Conservation (phyloP, 1,140 invertebrate genomes). For the Drosophila lowei region DNA sequence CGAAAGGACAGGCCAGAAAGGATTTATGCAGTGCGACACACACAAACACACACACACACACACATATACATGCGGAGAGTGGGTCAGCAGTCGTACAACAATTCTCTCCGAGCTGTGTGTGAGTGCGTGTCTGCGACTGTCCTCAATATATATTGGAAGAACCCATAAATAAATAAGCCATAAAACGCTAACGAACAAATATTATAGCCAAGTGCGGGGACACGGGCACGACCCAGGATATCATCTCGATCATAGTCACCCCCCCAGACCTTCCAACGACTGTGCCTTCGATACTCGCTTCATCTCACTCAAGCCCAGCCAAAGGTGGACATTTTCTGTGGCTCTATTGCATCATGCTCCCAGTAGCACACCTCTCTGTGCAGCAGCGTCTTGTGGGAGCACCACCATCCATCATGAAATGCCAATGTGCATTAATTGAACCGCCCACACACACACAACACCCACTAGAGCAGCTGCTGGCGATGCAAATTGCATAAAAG, state of each 20-base stretch:
- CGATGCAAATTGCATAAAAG: constrained; percentile 35
- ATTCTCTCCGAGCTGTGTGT: neutral
- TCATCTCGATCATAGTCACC: constrained; percentile 31
- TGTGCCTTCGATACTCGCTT: too few relatives aligned
- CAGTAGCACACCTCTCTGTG: too few relatives aligned
- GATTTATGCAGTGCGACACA: constrained; percentile 67
- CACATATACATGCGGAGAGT: constrained; percentile 22
- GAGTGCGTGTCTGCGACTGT: constrained; percentile 38
- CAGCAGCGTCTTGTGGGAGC: too few relatives aligned
- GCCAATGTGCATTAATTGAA: constrained; percentile 38
- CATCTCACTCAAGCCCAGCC: too few relatives aligned
- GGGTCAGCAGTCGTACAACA: constrained; percentile 27
- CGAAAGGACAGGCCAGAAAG: constrained; percentile 17
- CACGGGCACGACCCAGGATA: neutral
- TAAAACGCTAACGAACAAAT: constrained; percentile 42
- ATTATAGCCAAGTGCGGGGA: constrained; percentile 14
- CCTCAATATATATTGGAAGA: constrained; percentile 52
- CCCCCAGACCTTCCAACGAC: neutral
- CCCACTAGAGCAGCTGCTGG: neutral
- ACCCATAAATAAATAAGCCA: constrained; percentile 57
- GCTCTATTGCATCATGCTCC: constrained; percentile 6
- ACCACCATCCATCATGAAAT: constrained; percentile 37
- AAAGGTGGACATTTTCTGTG: too few relatives aligned
- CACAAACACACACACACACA: constrained; percentile 28
- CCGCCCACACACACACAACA: neutral